A percentile compares a stretch with the other conserved stretches of the same genome.
Evolutionary conservation across 2,888 invertebrate species (phyloP).

Genomic region (Gnatocerus cornutus): DNA sequence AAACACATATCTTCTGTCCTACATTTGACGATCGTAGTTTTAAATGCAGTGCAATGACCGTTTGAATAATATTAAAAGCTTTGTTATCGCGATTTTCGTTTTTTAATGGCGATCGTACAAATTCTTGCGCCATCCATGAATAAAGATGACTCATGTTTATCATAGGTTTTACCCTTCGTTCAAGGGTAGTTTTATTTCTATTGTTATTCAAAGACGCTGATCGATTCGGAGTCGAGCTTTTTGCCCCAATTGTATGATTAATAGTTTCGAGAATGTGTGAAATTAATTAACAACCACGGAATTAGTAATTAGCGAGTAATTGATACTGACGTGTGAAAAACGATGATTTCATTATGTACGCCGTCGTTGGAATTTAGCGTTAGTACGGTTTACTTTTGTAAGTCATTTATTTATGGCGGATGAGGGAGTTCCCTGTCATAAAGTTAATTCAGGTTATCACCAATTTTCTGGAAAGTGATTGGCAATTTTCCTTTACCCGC

Average conservation of each 20-base stretch:
- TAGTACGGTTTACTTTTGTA: neutral
- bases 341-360: conserved; percentile 1
- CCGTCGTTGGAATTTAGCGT: neutral
- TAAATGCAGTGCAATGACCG: conserved; percentile 34
- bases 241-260: neutral
- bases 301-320: conserved; percentile 3
- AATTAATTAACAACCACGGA: conserved; percentile 1
- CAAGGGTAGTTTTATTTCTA: neutral
- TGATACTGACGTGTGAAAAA: neutral
- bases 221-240: neutral
- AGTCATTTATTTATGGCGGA: neutral
- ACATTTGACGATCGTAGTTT: conserved; percentile 15
- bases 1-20: conserved; percentile 27
- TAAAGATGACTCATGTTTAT: conserved; percentile 24
- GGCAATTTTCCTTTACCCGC: too few species aligned
- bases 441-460: too few species aligned
- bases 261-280: conserved; percentile 2
- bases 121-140: neutral
- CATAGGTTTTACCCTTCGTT: conserved; percentile 12
- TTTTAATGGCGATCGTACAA: conserved; percentile 17
- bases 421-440: too few species aligned
- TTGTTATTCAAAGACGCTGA: neutral
- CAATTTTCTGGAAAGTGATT: too few species aligned
- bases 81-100: conserved; percentile 18
- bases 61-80: conserved; percentile 23